These are phyloP conservation scores for Sebastolobus altivelis DNA, from an alignment of 2,797 vertebrate species.

Conservation along the genomic window DNA sequence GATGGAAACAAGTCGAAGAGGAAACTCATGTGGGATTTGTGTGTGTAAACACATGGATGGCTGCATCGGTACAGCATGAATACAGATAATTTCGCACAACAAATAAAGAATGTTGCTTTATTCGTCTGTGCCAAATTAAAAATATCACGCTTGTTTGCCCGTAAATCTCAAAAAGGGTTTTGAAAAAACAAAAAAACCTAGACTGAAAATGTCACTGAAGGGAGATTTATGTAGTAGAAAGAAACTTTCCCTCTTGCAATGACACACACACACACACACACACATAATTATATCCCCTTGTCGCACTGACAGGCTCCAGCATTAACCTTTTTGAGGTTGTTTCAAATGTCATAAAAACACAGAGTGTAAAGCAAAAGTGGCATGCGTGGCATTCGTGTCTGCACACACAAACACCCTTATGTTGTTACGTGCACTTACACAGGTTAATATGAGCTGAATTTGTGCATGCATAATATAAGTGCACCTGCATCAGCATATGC, in stretches of 20 bases:
- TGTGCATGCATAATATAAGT: background rate
- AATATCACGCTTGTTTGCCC: background rate
- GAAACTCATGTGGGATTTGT: background rate
- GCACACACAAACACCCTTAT: background rate
- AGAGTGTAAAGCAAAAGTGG: background rate
- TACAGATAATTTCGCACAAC: background rate
- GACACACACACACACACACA: background rate
- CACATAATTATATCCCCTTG: slow-evolving; percentile 28
- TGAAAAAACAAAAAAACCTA: background rate
- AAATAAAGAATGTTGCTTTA: background rate
- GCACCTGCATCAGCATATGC: slow-evolving; percentile 20
- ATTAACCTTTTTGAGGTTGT: slow-evolving; percentile 37
- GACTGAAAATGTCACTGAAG: slow-evolving; percentile 13
- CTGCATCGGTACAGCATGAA: background rate
- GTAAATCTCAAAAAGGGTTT: background rate
- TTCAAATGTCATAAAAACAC: slow-evolving; percentile 52
- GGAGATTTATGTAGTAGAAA: background rate
- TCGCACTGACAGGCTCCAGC: slow-evolving; percentile 14
- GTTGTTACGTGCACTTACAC: background rate
- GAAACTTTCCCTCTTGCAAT: background rate
- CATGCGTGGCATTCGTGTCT: background rate
- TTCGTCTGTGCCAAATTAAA: background rate
- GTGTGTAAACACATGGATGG: background rate
- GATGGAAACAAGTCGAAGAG: background rate
- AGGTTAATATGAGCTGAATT: background rate